phyloP scores from a whole-genome alignment of 2,888 invertebrate species.

The Carabus problematicus region DNA sequence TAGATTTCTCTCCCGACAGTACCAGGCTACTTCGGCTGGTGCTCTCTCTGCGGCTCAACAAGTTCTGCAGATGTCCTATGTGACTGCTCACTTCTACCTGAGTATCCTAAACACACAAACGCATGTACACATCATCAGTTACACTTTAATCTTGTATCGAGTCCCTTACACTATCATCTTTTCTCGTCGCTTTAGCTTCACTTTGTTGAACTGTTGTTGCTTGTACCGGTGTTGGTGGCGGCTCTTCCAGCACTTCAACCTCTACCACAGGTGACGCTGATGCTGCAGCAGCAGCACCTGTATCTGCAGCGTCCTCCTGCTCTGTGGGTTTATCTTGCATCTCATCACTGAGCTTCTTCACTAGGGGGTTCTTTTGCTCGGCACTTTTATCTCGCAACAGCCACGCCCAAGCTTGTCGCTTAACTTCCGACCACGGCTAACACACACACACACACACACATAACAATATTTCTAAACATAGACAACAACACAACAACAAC shows the following conservation, averaged over 20 bases:
- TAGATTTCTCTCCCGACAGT: background rate
- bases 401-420: conserved; percentile 48
- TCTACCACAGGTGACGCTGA: too few species aligned
- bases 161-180: conserved; percentile 11
- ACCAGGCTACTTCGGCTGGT: conserved; percentile 51
- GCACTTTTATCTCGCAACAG: conserved; percentile 25
- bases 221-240: background rate
- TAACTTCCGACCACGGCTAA: conserved; percentile 57
- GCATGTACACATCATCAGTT: conserved; percentile 7
- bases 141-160: conserved; percentile 38
- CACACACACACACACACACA: background rate
- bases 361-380: background rate
- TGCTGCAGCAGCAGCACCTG: background rate
- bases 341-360: conserved; percentile 14
- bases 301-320: conserved; percentile 50
- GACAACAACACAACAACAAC: too few species aligned
- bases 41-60: conserved; percentile 58
- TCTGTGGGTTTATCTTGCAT: conserved; percentile 17
- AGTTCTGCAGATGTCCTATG: conserved; percentile 62
- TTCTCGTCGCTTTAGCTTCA: too few species aligned
- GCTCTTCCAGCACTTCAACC: too few species aligned
- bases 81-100: conserved; percentile 52
- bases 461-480: conserved; percentile 7
- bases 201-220: background rate
- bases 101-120: conserved; percentile 9